Base-by-base conservation (phyloP, 2,113 vertebrate species). In the Ophiodon elongatus region DNA sequence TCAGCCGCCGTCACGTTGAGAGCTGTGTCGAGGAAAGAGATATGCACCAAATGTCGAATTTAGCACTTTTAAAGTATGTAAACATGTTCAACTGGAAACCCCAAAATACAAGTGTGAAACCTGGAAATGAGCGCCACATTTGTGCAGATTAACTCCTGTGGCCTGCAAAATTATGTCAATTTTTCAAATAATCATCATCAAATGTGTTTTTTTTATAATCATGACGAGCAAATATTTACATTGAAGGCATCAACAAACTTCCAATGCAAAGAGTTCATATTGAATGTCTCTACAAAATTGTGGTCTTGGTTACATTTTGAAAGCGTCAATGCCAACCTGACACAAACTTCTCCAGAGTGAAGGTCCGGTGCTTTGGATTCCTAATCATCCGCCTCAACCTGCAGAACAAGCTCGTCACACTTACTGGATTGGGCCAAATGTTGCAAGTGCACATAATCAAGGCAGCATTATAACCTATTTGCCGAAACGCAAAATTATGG, bases 361-460 rank as follows among this genome's bases (percentile, higher is more conserved):
- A 47, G 21, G 9, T 43, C 37, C 29, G 35, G 4, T 69, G 19
- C 27, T 62, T 47, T 35, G 14, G 6, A 52, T 9, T 15, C 37
- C 6, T 10, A 57, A 45, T 23, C 43, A 35, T 47, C 47, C 17
- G 2, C 37, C 4, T 23, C 1, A 9, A 35, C 31, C 54, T 45
- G 19, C 41, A 70, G 31, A 15, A 64, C 25, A 56, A 59, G 4
- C 25, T 17, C n/a, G 29, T 70, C 6, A 62, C 10, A 41, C n/a
- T 41, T 71, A 13, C 41, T 67, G 41, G 25, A 65, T 35, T 75
- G 25, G 56, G 25, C 45, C 21, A 52, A 63, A 77, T 54, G 15
- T 21, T 54, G 9, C 27, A 52, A 67, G 4, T 37, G 50, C 82
- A 60, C 27, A 45, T n/a, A 68, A 47, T 72, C 3, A 3, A 39